Evolutionary conservation across 1,140 invertebrate species (phyloP), one percentile per base, ranked within the genome.

Genomic region (Trachelipus rathkii): DNA sequence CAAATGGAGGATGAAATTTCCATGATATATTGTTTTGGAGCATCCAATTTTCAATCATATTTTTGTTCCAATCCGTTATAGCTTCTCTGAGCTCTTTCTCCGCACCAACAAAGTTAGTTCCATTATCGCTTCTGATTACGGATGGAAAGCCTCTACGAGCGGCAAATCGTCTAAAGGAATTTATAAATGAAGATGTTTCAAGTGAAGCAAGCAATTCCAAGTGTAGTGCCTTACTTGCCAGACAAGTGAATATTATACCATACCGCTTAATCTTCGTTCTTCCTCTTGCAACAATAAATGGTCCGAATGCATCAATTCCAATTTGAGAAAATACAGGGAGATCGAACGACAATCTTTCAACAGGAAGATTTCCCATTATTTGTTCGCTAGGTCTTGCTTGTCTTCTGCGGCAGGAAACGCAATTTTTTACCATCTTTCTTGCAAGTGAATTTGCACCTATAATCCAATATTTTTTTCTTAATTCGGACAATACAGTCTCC

Each of bases 21-120:
- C 79, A 83, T 19, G 72, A 10, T 23, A 82, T 81, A 10, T 53
- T 19, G 11, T 71, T 11, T 13, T 45, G 67, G 8, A 33, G 68
- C 69, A 78, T 6, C 11, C 50, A 60, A 19, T 43, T 43, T 68
- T 21, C 43, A n/a, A 13, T 78, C 1, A 11, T 53, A 33, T 72
- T 66, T 74, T 44, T 9, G n/a, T n/a, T 33, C 70, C 33, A 50
- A 19, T 9, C 10, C 11, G 75, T 69, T 23, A 73, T 60, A 74
- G 0, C 19, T 43, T 46, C 71, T 70, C 33, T 79, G 6, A 85
- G 50, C 67, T 84, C 77, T 73, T 79, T 75, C 11, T 79, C 73
- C 15, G 83, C 83, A 53, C 84, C 84, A 4, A 83, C 80, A 80
- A 86, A 85, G 77, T 84, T 86, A 9, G 82, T 85, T 21, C 82